Percentiles rank a stretch among this genome's conserved stretches.
phyloP scores from a whole-genome alignment of 1,140 invertebrate species.

The Helicoverpa armigera region DNA sequence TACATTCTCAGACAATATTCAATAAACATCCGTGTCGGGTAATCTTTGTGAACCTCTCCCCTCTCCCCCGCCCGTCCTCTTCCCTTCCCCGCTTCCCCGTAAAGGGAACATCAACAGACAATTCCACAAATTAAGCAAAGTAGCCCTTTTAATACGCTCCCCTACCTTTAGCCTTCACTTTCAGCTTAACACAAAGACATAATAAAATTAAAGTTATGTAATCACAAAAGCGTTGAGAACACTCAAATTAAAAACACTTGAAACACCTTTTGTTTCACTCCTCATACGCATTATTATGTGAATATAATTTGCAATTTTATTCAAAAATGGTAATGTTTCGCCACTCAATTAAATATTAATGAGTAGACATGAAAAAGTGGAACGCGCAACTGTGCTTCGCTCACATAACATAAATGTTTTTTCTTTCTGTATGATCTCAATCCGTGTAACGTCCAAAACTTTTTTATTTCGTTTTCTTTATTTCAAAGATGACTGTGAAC shows the following conservation, averaged over 20 bases:
- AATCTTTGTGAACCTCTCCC: too few species aligned
- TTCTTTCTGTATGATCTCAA: conserved; percentile 9
- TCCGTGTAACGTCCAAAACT: conserved; percentile 15
- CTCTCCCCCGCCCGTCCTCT: not conserved
- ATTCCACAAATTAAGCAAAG: conserved; percentile 37
- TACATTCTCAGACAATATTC: not conserved
- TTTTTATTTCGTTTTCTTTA: conserved; percentile 36
- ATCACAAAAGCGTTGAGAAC: conserved; percentile 14
- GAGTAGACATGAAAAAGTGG: not conserved
- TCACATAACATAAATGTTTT: not conserved
- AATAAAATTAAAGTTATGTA: conserved; percentile 31
- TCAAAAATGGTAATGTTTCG: too few species aligned
- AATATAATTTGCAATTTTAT: too few species aligned
- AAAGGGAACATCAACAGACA: conserved; percentile 23
- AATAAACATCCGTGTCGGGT: not conserved
- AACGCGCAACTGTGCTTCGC: not conserved
- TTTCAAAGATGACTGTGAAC: conserved; percentile 36
- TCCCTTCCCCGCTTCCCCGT: not conserved
- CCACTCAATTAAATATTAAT: conserved; percentile 27
- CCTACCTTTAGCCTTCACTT: conserved; percentile 9
- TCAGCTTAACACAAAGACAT: not conserved
- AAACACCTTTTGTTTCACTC: not conserved
- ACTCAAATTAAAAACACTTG: conserved; percentile 5
- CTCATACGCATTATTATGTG: too few species aligned
- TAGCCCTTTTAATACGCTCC: conserved; percentile 21